Evolutionary conservation across 2,113 vertebrate species (phyloP).

Genomic region (Acinonyx jubatus): DNA sequence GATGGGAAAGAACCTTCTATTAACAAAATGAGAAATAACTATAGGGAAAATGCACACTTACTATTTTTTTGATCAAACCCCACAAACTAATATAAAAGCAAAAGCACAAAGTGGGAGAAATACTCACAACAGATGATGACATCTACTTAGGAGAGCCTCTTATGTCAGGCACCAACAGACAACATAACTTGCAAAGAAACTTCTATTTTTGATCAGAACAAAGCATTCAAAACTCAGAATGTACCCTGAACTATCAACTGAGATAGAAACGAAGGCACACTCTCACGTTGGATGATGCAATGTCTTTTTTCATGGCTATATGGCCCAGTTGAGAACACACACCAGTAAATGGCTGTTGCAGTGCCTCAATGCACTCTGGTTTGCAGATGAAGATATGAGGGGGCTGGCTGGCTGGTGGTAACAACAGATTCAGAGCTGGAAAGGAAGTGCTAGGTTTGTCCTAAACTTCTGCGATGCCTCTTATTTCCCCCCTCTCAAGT

Average conservation of each 20-base stretch:
- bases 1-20: not conserved
- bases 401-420: not conserved
- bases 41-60: not conserved
- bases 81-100: slow-evolving; percentile 11
- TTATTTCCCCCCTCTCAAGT: not conserved
- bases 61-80: not conserved
- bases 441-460: slow-evolving; percentile 31
- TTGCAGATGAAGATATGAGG: not conserved
- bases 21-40: not conserved
- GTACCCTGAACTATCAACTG: not conserved
- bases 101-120: slow-evolving; percentile 30
- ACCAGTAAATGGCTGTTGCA: not conserved
- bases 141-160: not conserved
- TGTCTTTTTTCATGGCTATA: not conserved
- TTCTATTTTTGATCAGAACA: slow-evolving; percentile 7
- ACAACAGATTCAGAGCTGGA: not conserved
- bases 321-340: not conserved
- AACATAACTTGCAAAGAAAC: not conserved
- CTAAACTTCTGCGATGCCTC: slow-evolving; percentile 31
- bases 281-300: not conserved
- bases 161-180: not conserved
- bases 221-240: not conserved
- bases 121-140: not conserved
- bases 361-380: not conserved
- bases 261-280: not conserved